A percentile compares a stretch with the other conserved stretches of the same genome.
Evolutionary conservation across 2,113 vertebrate genomes (phyloP).

Genomic region (Cyprinodon tularosa): DNA sequence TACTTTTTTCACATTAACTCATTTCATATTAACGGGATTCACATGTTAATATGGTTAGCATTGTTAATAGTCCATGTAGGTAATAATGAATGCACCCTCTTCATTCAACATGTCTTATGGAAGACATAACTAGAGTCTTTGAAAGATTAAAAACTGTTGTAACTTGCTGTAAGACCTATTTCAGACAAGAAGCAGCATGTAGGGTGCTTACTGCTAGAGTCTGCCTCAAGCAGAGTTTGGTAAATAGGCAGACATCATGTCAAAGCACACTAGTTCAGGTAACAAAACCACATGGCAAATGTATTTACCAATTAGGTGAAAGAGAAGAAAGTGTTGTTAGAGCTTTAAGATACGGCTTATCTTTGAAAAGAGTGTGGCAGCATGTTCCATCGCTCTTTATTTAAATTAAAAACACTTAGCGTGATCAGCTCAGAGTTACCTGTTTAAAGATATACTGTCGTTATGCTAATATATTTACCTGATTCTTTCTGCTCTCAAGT

Average conservation of each 20-base stretch:
- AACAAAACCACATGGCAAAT: neutral
- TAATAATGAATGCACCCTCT: neutral
- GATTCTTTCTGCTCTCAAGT: no score
- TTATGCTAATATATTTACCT: no score
- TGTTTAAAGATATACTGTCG: no score
- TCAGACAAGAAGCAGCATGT: neutral
- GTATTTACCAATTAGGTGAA: no score
- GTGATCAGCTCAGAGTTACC: no score
- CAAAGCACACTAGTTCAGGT: neutral
- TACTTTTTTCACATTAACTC: no score
- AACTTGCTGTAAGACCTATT: neutral
- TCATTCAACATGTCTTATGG: neutral
- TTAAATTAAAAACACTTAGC: no score
- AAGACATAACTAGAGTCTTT: neutral
- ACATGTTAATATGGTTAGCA: neutral
- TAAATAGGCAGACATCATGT: neutral
- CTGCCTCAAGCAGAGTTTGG: neutral
- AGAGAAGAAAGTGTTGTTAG: no score
- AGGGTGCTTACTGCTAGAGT: neutral
- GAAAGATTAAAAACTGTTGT: neutral
- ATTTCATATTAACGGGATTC: neutral
- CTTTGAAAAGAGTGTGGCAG: no score
- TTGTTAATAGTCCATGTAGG: neutral
- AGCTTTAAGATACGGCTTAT: no score
- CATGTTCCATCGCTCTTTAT: no score